Conservation (phyloP, 2,113 vertebrate species). For the Caranx ignobilis region DNA sequence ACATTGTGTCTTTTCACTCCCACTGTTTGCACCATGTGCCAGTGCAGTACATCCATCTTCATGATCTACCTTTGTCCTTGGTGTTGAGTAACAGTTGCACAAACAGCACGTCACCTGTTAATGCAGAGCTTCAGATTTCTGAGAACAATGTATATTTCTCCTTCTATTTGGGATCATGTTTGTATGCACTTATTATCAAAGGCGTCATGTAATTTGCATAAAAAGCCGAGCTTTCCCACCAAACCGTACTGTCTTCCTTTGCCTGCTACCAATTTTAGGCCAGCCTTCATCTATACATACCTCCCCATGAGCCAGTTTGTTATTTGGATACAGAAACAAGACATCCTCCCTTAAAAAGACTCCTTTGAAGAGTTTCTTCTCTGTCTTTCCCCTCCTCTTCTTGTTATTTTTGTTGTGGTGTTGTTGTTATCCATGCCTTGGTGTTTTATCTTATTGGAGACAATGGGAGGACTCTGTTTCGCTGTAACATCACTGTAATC, state of each 20-base stretch:
- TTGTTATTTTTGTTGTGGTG: background rate
- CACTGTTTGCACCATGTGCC: constrained; percentile 10
- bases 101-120: background rate
- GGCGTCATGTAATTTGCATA: constrained; percentile 12
- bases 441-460: background rate
- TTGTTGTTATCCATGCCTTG: background rate
- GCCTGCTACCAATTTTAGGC: background rate
- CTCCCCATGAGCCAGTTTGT: background rate
- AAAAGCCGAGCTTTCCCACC: background rate
- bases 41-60: background rate
- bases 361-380: background rate
- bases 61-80: background rate
- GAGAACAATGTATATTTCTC: constrained; percentile 24
- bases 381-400: background rate
- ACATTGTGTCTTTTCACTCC: background rate
- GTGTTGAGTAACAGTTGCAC: constrained; percentile 8
- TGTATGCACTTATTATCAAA: background rate
- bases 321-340: background rate
- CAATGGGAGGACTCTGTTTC: background rate
- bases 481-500: constrained; percentile 15
- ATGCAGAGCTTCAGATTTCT: background rate
- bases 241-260: background rate
- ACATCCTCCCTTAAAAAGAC: background rate
- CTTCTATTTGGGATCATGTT: constrained; percentile 21
- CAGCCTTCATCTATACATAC: background rate